phyloP scores from a whole-genome alignment of 2,797 vertebrate genomes.

The Streptopelia turtur region DNA sequence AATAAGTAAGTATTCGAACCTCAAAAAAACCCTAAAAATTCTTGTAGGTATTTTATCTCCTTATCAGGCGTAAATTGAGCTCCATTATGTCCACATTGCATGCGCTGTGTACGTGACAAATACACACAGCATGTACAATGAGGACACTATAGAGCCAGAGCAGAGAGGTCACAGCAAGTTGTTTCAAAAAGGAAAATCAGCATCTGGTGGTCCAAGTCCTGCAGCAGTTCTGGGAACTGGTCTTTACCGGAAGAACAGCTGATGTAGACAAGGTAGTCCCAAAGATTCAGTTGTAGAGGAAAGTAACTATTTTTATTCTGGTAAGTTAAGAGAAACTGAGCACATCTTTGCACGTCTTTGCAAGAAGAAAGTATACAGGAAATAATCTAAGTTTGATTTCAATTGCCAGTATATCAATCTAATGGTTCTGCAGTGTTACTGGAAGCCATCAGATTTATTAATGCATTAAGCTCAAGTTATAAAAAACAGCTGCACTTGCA shows the following conservation, averaged over 20 bases:
- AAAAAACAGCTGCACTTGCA: not conserved
- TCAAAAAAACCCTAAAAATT: not conserved
- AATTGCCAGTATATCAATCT: not conserved
- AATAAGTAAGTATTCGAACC: not conserved
- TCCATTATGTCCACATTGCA: conserved; percentile 88
- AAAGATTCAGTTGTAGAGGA: not conserved
- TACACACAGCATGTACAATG: conserved; percentile 93
- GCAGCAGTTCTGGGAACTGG: not conserved
- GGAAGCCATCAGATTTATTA: not conserved
- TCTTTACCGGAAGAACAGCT: not conserved
- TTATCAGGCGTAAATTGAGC: conserved; percentile 15
- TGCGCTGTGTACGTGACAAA: conserved; percentile 84
- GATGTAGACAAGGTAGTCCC: not conserved
- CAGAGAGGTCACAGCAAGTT: not conserved
- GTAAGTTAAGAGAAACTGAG: not conserved
- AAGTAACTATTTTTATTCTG: not conserved
- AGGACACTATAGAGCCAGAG: conserved; percentile 78
- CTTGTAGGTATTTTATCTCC: not conserved
- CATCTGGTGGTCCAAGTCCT: not conserved
- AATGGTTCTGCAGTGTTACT: not conserved
- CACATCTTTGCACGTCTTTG: not conserved
- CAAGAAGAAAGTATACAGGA: not conserved
- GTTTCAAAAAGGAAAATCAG: not conserved
- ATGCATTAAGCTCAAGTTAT: not conserved
- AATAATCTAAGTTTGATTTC: conserved; percentile 5